These are phyloP conservation scores for Eupithecia dodoneata DNA, from an alignment of 2,888 invertebrate species.

Conservation along the genomic window DNA sequence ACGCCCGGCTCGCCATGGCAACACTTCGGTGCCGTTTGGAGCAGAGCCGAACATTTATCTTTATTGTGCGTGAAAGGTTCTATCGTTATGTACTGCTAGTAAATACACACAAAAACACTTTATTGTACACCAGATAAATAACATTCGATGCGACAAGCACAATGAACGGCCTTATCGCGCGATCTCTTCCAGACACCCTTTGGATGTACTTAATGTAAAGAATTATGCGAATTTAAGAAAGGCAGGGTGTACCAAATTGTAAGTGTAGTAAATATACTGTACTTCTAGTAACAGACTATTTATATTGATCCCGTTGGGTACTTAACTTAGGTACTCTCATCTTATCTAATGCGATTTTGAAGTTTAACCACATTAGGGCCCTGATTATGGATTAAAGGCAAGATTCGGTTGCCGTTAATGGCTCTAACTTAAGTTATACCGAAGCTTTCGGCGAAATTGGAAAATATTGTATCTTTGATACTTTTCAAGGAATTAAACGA, in stretches of 20 bases:
- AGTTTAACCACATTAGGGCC: slow-evolving; percentile 13
- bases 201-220: no score
- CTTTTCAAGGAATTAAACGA: not conserved
- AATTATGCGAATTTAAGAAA: no score
- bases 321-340: not conserved
- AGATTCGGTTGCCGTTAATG: slow-evolving; percentile 3
- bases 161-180: no score
- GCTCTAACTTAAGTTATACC: not conserved
- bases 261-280: not conserved
- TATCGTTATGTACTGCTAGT: not conserved
- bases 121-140: no score
- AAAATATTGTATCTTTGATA: not conserved
- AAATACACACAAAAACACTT: not conserved
- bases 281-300: not conserved
- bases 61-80: slow-evolving; percentile 26
- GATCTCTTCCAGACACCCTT: no score
- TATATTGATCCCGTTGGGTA: not conserved
- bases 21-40: slow-evolving; percentile 31
- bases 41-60: slow-evolving; percentile 29
- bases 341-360: slow-evolving; percentile 10
- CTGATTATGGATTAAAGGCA: not conserved
- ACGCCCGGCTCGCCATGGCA: slow-evolving; percentile 21
- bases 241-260: no score
- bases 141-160: no score
- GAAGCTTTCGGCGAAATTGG: not conserved